These are phyloP conservation scores for Ciconia maguari DNA, from an alignment of 2,113 vertebrate genomes.

Conservation along the genomic window DNA sequence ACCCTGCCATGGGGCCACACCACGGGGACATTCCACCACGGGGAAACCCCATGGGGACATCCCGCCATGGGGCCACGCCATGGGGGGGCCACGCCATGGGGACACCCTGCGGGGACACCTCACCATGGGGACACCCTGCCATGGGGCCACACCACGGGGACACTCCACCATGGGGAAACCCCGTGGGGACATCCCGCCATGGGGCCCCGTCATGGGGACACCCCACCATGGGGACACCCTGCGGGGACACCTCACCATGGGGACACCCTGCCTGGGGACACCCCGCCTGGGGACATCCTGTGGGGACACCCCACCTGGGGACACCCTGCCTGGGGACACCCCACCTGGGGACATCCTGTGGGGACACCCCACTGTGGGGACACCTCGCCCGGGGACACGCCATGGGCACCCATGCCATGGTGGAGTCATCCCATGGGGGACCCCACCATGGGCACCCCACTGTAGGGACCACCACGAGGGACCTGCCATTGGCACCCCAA, in stretches of 20 bases:
- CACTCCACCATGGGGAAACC: neutral
- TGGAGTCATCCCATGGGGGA: too few relatives aligned
- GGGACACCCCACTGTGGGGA: neutral
- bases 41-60: neutral
- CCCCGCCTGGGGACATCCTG: too few relatives aligned
- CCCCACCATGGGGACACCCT: neutral
- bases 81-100: too few relatives aligned
- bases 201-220: neutral
- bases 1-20: neutral
- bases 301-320: neutral
- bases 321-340: neutral
- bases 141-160: too few relatives aligned
- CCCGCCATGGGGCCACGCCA: too few relatives aligned
- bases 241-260: neutral
- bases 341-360: too few relatives aligned
- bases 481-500: neutral
- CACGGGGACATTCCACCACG: neutral
- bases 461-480: accelerated
- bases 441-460: neutral
- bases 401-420: too few relatives aligned
- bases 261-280: neutral
- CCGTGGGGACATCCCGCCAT: too few relatives aligned
- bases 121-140: neutral
- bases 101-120: neutral
- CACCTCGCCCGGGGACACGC: neutral